These are phyloP conservation scores for Aphelocoma coerulescens DNA, from an alignment of 2,113 vertebrate species.

Conservation along the genomic window DNA sequence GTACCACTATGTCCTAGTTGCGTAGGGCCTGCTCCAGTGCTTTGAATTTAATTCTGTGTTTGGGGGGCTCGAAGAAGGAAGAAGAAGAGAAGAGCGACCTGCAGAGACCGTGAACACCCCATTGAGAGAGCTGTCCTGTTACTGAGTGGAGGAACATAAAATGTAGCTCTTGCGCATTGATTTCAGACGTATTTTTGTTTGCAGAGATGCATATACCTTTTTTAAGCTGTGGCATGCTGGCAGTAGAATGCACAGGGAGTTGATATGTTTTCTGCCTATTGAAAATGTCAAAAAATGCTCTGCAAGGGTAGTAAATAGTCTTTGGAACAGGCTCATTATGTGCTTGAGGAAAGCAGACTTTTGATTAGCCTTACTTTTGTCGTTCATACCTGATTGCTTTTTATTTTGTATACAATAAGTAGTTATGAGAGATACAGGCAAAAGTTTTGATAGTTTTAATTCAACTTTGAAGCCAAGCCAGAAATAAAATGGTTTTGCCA, in stretches of 20 bases:
- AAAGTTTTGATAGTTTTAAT: background rate
- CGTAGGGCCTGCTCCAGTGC: fast-evolving
- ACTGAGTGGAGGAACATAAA: background rate
- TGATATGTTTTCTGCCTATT: background rate
- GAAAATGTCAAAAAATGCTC: background rate
- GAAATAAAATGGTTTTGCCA: background rate
- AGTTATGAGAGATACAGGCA: background rate
- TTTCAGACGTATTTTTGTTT: background rate
- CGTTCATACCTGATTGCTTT: background rate
- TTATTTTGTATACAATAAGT: background rate
- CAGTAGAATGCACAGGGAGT: background rate
- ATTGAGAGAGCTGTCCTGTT: background rate
- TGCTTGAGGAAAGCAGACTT: background rate
- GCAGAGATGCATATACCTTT: background rate
- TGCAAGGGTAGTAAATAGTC: background rate
- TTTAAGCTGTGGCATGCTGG: background rate
- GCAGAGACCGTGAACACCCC: background rate
- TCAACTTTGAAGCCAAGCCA: background rate
- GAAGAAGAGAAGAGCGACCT: background rate
- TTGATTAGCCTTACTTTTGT: background rate
- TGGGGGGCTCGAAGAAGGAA: background rate
- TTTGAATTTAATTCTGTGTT: background rate
- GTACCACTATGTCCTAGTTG: background rate
- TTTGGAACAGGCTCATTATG: background rate
- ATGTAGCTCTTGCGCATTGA: background rate